Evolutionary conservation across 1,140 invertebrate species (phyloP).

Genomic region (Aculops lycopersici): DNA sequence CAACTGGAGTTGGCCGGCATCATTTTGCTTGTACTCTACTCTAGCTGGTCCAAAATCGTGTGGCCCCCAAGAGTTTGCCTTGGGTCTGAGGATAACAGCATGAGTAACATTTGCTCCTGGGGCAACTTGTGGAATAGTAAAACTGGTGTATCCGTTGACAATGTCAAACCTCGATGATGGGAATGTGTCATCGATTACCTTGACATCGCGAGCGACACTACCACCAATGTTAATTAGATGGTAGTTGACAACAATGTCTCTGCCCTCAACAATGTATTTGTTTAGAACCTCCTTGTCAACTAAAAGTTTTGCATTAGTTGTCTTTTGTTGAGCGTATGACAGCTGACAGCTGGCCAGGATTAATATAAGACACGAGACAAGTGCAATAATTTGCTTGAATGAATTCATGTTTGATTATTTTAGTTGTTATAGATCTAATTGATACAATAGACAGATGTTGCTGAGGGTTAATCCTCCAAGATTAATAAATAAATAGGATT

Average conservation of each 20-base stretch:
- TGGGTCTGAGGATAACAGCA: slow-evolving; percentile 58
- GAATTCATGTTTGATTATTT: too few relatives aligned
- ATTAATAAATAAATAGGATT: too few relatives aligned
- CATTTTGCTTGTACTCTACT: slow-evolving; percentile 43
- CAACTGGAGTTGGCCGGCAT: slow-evolving; percentile 19
- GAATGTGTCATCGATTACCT: slow-evolving; percentile 58
- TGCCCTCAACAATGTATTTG: slow-evolving; percentile 86
- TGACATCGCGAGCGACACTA: slow-evolving; percentile 53
- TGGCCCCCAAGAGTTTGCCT: slow-evolving; percentile 32
- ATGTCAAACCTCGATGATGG: slow-evolving; percentile 53
- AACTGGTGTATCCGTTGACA: slow-evolving; percentile 45
- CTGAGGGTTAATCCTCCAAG: too few relatives aligned
- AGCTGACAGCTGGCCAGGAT: too few relatives aligned
- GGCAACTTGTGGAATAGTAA: slow-evolving; percentile 52
- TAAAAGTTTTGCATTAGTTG: slow-evolving; percentile 16
- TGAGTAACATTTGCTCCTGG: slow-evolving; percentile 74
- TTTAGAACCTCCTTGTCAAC: slow-evolving; percentile 39
- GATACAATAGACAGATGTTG: too few relatives aligned
- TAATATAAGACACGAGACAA: too few relatives aligned
- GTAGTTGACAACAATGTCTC: slow-evolving; percentile 73
- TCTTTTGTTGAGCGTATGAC: too few relatives aligned
- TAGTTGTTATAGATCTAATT: too few relatives aligned
- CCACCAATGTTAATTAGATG: slow-evolving; percentile 24
- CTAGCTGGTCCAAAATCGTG: slow-evolving; percentile 91
- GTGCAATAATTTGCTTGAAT: too few relatives aligned